Conservation (phyloP, 2,113 vertebrate species). For the Chamaetylas fuelleborni region DNA sequence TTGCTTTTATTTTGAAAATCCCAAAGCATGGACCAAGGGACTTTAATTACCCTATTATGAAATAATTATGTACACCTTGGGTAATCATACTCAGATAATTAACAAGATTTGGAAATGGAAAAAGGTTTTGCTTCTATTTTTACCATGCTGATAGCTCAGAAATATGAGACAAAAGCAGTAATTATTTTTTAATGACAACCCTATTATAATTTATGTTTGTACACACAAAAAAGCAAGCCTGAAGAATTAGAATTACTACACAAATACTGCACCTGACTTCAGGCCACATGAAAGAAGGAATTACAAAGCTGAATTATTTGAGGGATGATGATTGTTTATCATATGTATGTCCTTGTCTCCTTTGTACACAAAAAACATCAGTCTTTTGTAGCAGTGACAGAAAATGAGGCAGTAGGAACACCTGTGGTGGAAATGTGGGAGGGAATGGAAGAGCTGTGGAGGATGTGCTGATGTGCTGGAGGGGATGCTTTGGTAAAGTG, state of each 20-base stretch:
- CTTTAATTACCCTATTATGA: constrained; percentile 65
- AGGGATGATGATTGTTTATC: neutral
- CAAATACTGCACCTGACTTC: neutral
- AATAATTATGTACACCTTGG: constrained; percentile 44
- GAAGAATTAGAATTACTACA: constrained; percentile 5
- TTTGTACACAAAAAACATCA: neutral
- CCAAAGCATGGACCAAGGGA: constrained; percentile 31
- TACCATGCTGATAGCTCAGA: neutral
- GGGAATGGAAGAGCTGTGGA: neutral
- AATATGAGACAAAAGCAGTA: constrained; percentile 10
- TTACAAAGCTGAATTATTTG: neutral
- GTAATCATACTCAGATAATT: constrained; percentile 61
- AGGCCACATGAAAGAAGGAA: neutral
- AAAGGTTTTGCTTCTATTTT: constrained; percentile 52
- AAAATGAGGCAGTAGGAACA: neutral
- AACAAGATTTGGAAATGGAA: constrained; percentile 55
- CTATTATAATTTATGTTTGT: constrained; percentile 19
- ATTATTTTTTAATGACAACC: constrained; percentile 25
- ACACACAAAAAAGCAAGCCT: neutral
- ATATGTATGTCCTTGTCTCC: neutral
- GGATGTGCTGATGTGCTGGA: neutral
- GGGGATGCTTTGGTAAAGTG: neutral
- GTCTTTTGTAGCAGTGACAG: neutral
- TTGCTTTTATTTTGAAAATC: constrained; percentile 59
- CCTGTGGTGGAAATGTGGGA: neutral